phyloP scores from a whole-genome alignment of 2,113 vertebrate species.

The Carollia perspicillata region DNA sequence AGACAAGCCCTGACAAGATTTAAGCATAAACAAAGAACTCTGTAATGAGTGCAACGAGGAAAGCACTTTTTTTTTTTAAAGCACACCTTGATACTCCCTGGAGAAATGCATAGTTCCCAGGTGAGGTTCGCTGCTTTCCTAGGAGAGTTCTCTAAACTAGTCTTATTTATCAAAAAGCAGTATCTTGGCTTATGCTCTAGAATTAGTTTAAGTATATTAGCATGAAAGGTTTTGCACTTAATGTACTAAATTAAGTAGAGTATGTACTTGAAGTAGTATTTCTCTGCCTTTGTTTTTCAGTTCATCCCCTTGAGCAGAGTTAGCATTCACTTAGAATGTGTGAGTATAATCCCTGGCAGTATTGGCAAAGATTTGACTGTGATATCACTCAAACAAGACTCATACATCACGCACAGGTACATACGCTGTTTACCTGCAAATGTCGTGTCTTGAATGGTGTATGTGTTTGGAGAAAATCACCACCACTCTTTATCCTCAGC shows the following conservation, averaged over 20 bases:
- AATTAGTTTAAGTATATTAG: conserved; percentile 5
- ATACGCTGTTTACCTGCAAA: neutral
- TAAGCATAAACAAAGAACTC: conserved; percentile 70
- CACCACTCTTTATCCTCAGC: neutral
- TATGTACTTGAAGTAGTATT: neutral
- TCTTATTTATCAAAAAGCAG: neutral
- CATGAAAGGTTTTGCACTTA: neutral
- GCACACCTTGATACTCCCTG: conserved; percentile 65
- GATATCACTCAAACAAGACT: neutral
- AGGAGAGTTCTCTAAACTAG: neutral
- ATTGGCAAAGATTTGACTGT: conserved; percentile 11
- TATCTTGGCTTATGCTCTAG: neutral
- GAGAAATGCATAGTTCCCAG: conserved; percentile 56
- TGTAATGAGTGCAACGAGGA: conserved; percentile 65
- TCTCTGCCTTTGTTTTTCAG: conserved; percentile 23
- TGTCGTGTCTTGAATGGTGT: neutral
- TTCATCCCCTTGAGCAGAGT: neutral
- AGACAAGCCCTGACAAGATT: conserved; percentile 40
- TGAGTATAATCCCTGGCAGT: neutral
- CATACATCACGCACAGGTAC: neutral
- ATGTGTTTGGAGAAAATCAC: conserved; percentile 20
- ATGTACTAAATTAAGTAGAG: conserved; percentile 8
- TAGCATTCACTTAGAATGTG: conserved; percentile 11
- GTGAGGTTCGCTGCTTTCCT: neutral
- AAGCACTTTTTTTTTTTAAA: conserved; percentile 61